phyloP scores from a whole-genome alignment of 2,888 invertebrate species.

The Ommatoiulus sabulosus region DNA sequence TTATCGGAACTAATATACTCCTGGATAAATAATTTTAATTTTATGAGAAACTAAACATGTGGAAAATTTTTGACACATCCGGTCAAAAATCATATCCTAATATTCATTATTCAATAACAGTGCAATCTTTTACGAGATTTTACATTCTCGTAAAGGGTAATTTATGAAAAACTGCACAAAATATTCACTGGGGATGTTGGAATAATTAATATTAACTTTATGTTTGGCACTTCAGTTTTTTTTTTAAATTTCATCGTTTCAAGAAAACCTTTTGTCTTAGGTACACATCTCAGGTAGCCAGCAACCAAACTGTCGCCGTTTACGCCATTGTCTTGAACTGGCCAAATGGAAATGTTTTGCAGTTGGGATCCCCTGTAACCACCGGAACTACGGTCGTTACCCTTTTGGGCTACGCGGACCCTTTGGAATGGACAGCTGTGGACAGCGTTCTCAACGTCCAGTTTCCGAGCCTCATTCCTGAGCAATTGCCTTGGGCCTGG shows the following conservation, averaged over 20 bases:
- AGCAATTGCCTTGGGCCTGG: constrained; percentile 58
- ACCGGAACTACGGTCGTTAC: constrained; percentile 67
- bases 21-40: too few species aligned
- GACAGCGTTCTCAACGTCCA: not conserved
- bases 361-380: constrained; percentile 69
- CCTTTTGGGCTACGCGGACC: constrained; percentile 71
- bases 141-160: too few species aligned
- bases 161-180: constrained; percentile 8
- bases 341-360: constrained; percentile 74
- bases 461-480: constrained; percentile 50
- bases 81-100: too few species aligned
- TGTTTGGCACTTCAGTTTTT: too few species aligned
- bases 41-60: too few species aligned
- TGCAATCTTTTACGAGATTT: too few species aligned
- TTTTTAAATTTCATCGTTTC: not conserved
- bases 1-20: too few species aligned
- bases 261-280: too few species aligned
- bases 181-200: too few species aligned
- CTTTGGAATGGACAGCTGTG: constrained; percentile 62
- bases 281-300: constrained; percentile 64
- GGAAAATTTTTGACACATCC: too few species aligned
- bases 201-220: too few species aligned
- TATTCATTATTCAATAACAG: too few species aligned
- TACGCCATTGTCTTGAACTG: constrained; percentile 80
- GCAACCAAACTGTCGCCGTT: constrained; percentile 66